These are phyloP conservation scores for Parnassius mnemosyne DNA, from an alignment of 2,888 invertebrate species.

Conservation along the genomic window DNA sequence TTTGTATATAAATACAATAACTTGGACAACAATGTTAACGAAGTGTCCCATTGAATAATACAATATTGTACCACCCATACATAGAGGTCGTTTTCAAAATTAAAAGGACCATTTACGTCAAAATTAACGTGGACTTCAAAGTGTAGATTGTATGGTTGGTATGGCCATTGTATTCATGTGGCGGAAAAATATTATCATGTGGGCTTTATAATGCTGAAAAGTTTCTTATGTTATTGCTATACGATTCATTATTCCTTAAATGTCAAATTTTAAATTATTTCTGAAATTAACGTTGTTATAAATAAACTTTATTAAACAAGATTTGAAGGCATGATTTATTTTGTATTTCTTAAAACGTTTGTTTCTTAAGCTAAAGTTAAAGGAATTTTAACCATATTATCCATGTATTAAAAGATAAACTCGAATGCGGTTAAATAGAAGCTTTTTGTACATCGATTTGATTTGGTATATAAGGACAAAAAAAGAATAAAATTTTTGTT, in stretches of 20 bases:
- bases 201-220: slow-evolving; percentile 23
- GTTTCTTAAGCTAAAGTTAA: neutral
- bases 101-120: slow-evolving; percentile 43
- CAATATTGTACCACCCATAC: neutral
- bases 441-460: slow-evolving; percentile 45
- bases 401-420: neutral
- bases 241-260: slow-evolving; percentile 29
- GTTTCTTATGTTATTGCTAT: slow-evolving; percentile 27
- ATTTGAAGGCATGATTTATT: slow-evolving; percentile 6
- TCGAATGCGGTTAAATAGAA: slow-evolving; percentile 31
- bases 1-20: neutral
- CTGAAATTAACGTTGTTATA: neutral
- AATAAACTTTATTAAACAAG: slow-evolving; percentile 6
- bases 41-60: slow-evolving; percentile 6
- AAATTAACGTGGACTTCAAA: slow-evolving; percentile 43
- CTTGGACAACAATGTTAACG: too few species aligned
- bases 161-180: slow-evolving; percentile 47
- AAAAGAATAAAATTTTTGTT: slow-evolving; percentile 45
- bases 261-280: slow-evolving; percentile 22
- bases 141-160: slow-evolving; percentile 47
- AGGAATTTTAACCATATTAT: neutral
- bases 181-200: slow-evolving; percentile 29
- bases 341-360: slow-evolving; percentile 2
- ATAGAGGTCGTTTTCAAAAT: slow-evolving; percentile 30
- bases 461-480: slow-evolving; percentile 44